phyloP scores from a whole-genome alignment of 2,797 vertebrate species.

The Sebastes jordani region DNA sequence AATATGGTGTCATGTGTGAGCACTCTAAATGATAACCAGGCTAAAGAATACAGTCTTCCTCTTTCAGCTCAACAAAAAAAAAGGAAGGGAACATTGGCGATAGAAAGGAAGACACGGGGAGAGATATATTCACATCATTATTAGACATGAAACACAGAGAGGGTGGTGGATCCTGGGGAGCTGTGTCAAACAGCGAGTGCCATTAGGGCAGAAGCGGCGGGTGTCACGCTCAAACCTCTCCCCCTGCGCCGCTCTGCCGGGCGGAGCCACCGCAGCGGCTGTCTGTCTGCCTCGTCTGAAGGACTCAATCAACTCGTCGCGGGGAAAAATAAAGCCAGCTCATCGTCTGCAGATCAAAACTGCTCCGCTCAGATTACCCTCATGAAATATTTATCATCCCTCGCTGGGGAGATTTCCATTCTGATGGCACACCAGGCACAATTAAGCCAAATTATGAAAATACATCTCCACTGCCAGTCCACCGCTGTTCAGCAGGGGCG shows the following conservation, averaged over 20 bases:
- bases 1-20: conserved; percentile 54
- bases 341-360: conserved; percentile 75
- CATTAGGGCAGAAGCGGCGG: conserved; percentile 67
- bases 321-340: conserved; percentile 67
- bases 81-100: conserved; percentile 24
- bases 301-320: conserved; percentile 62
- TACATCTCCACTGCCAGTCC: conserved; percentile 69
- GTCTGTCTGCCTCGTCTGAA: conserved; percentile 65
- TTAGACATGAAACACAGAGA: conserved; percentile 64
- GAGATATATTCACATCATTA: conserved; percentile 67
- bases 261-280: conserved; percentile 46
- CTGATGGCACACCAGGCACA: conserved; percentile 78
- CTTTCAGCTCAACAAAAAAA: conserved; percentile 42
- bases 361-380: conserved; percentile 74
- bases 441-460: conserved; percentile 84
- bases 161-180: conserved; percentile 54
- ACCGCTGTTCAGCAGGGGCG: conserved; percentile 39
- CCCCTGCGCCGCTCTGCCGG: conserved; percentile 47
- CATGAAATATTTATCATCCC: conserved; percentile 79
- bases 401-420: conserved; percentile 76
- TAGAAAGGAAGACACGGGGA: conserved; percentile 10
- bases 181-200: conserved; percentile 66
- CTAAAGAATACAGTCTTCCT: conserved; percentile 53
- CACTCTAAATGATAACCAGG: conserved; percentile 62
- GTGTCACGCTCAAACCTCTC: conserved; percentile 64